Conservation (phyloP, 2,113 vertebrate genomes). For the Genyomyrus donnyi region DNA sequence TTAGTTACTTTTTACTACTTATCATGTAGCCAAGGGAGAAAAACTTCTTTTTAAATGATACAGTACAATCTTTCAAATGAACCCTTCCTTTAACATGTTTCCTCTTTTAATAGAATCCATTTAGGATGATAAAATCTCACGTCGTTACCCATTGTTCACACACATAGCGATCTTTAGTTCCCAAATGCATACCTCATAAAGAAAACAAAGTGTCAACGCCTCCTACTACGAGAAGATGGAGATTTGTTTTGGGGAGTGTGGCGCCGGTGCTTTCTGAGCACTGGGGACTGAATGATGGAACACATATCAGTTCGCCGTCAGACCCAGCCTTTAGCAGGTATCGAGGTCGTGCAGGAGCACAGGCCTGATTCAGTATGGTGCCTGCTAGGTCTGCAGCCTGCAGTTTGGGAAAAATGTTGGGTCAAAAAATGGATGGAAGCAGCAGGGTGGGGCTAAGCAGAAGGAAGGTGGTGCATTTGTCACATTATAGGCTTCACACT, state of each 20-base stretch:
- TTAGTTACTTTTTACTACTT: constrained; percentile 54
- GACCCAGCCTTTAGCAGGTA: too few relatives aligned
- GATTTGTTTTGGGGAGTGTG: not conserved
- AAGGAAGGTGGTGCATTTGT: not conserved
- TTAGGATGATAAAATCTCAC: constrained; percentile 7
- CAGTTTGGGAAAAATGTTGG: not conserved
- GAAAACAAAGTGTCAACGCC: not conserved
- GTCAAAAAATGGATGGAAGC: not conserved
- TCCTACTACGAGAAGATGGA: not conserved
- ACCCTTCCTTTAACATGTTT: constrained; percentile 45
- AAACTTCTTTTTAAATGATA: constrained; percentile 33
- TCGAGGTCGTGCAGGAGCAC: not conserved
- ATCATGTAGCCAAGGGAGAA: constrained; percentile 43
- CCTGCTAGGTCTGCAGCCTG: not conserved
- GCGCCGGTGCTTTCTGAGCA: not conserved
- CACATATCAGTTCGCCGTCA: not conserved
- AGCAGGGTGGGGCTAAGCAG: not conserved
- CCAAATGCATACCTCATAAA: not conserved
- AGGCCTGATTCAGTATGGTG: not conserved
- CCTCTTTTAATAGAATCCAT: not conserved
- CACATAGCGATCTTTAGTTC: not conserved
- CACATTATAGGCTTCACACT: not conserved
- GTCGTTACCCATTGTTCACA: not conserved
- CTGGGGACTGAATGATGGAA: not conserved
- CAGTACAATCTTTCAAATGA: constrained; percentile 22